Conservation (phyloP, 2,797 vertebrate genomes). For the Sus cebifrons region DNA sequence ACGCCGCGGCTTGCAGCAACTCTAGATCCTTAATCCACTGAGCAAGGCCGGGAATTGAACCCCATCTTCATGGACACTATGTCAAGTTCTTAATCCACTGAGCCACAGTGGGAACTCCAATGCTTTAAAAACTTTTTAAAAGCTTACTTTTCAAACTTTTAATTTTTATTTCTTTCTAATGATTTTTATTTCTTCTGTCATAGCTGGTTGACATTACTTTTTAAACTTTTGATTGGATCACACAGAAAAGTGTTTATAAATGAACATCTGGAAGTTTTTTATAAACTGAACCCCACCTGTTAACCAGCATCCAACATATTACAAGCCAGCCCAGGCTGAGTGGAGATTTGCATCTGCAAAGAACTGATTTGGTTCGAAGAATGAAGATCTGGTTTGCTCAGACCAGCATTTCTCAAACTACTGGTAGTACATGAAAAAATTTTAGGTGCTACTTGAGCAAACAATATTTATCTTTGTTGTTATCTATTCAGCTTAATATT, state of each 20-base stretch:
- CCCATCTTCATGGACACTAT: too few species aligned
- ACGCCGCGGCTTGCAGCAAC: too few species aligned
- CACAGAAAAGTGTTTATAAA: background rate
- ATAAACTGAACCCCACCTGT: background rate
- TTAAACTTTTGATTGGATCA: background rate
- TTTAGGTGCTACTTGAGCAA: background rate
- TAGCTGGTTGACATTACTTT: background rate
- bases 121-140: too few species aligned
- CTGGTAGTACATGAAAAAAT: background rate
- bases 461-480: slow-evolving; percentile 52
- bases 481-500: background rate
- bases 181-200: too few species aligned
- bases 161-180: too few species aligned
- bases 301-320: background rate
- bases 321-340: background rate
- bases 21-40: too few species aligned
- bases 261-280: slow-evolving; percentile 41
- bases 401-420: background rate
- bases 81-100: too few species aligned
- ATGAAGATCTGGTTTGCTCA: background rate
- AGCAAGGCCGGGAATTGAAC: too few species aligned
- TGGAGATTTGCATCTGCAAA: background rate
- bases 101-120: too few species aligned
- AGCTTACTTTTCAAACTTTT: background rate
- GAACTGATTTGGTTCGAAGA: background rate